Percentiles rank a stretch among this genome's conserved stretches.
phyloP scores from a whole-genome alignment of 2,888 invertebrate genomes.

The Drosophila paucipuncta region DNA sequence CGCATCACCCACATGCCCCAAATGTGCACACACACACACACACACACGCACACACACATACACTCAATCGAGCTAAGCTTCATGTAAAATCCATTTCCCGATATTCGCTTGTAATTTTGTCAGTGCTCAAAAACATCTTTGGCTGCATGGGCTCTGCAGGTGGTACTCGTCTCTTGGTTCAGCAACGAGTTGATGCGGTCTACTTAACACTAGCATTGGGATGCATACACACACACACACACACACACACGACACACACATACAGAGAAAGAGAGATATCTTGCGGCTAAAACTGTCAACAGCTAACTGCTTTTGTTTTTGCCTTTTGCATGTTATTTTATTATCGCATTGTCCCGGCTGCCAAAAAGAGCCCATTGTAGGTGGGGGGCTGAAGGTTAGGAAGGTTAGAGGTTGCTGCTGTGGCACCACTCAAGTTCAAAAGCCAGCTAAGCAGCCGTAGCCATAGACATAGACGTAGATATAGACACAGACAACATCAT shows the following conservation, averaged over 20 bases:
- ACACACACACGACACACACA: conserved; percentile 9
- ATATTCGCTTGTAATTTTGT: conserved; percentile 40
- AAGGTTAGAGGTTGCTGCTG: neutral
- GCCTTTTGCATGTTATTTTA: conserved; percentile 39
- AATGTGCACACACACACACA: neutral
- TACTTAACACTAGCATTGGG: conserved; percentile 35
- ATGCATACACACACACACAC: conserved; percentile 10
- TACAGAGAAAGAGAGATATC: neutral
- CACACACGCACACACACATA: neutral
- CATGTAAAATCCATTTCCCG: conserved; percentile 15
- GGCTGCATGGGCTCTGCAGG: conserved; percentile 43
- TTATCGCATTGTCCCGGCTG: conserved; percentile 42
- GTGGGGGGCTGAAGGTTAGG: neutral
- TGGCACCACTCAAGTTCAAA: conserved; percentile 37
- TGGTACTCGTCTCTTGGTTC: conserved; percentile 16
- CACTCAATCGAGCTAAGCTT: neutral
- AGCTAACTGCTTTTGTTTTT: conserved; percentile 26
- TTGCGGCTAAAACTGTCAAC: conserved; percentile 28
- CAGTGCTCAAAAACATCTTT: conserved; percentile 46
- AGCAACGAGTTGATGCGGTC: conserved; percentile 37
- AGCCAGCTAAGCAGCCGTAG: conserved; percentile 35
- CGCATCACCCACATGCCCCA: conserved; percentile 32
- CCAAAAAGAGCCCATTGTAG: conserved; percentile 33
- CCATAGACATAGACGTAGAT: conserved; percentile 23
- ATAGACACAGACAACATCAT: conserved; percentile 58